Conservation (phyloP, 2,888 invertebrate species). For the Theodoxus fluviatilis region DNA sequence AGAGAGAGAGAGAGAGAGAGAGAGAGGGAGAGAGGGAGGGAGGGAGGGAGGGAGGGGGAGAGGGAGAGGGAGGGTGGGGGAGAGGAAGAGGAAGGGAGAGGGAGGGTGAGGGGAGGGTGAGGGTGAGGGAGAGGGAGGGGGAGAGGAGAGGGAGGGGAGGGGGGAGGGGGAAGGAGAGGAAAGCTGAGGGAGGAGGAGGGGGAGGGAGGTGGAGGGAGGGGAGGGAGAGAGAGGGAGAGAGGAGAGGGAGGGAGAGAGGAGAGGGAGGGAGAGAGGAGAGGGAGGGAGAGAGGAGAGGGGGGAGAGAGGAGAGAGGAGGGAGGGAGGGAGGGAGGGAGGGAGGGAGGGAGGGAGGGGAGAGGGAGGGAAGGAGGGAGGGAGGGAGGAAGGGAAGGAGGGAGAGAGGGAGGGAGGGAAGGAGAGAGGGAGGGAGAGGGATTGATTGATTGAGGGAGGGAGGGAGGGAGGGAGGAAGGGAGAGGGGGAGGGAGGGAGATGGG, state of each 20-base stretch:
- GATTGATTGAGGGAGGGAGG: neutral
- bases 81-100: too few relatives aligned
- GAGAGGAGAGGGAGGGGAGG: constrained; percentile 2
- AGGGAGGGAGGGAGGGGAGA: neutral
- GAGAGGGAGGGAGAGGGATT: constrained; percentile 4
- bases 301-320: too few relatives aligned
- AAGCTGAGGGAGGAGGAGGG: neutral
- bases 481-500: too few relatives aligned
- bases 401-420: neutral
- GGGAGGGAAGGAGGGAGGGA: neutral
- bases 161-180: neutral
- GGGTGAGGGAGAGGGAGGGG: neutral
- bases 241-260: too few relatives aligned
- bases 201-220: neutral
- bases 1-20: too few relatives aligned
- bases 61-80: too few relatives aligned
- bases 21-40: too few relatives aligned
- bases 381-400: neutral
- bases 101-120: too few relatives aligned
- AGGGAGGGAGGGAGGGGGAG: too few relatives aligned
- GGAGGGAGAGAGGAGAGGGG: too few relatives aligned
- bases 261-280: too few relatives aligned
- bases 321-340: neutral
- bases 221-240: neutral
- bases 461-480: too few relatives aligned